Evolutionary conservation across 2,113 vertebrate genomes (phyloP), one percentile per base, ranked within the genome.

Genomic region (Ariopsis seemanni): DNA sequence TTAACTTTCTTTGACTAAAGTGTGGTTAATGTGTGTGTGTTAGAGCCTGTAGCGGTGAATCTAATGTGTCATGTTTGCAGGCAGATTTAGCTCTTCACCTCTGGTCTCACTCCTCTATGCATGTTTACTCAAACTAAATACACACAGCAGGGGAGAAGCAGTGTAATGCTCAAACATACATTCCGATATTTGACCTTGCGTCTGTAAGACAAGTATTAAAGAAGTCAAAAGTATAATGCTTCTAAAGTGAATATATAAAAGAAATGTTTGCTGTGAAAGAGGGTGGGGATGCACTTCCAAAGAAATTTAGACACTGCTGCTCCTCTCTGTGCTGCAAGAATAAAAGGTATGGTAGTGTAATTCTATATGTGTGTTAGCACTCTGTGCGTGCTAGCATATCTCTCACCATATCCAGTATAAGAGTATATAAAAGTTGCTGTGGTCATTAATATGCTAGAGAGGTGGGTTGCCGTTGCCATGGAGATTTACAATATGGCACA

Each of bases 301-400:
- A 90, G 50, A 20, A 87, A 89, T 69, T 71, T 25, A 12, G 88
- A 91, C 93, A 91, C 93, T 94, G 94, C 92, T 93, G 90, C 88
- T 93, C 93, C 88, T 88, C 88, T 90, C 88, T 85, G 80, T 89
- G 85, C 89, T 83, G 57, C 58, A 69, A 85, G 50, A 57, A 67
- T 78, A 57, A 71, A 67, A 9, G n/a, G 50, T 88, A 60, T 82
- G 71, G 48, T 81, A 58, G 80, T 80, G 63, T 58, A 88, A 80
- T 62, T 69, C 27, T 85, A 60, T 78, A 60, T 72, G 55, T 3
- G 60, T 84, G 57, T 89, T 62, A 84, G 78, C 72, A 52, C 55
- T 79, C 84, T 85, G 55, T 78, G 78, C 85, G 69, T 55, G 25
- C 58, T 83, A 85, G 78, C 53, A 65, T 80, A 63, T 82, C 75